phyloP scores from a whole-genome alignment of 2,113 vertebrate genomes.

The Poecilia latipinna region DNA sequence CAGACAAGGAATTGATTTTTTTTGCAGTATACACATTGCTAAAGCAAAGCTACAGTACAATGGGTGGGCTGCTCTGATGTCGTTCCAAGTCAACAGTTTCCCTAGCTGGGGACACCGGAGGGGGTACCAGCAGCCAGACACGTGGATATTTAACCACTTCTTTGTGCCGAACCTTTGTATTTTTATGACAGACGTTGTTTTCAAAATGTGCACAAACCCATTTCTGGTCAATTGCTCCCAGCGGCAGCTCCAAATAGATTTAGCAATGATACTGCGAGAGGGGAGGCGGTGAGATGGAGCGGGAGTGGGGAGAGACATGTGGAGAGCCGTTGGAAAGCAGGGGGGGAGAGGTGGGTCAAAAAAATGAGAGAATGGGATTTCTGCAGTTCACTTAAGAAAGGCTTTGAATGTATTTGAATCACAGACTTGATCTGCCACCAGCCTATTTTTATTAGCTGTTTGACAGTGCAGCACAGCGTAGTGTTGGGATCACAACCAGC shows the following conservation, averaged over 20 bases:
- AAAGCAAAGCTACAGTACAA: slow-evolving; percentile 48
- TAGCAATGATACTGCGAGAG: slow-evolving; percentile 78
- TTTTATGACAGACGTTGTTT: slow-evolving; percentile 79
- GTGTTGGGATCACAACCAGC: slow-evolving; percentile 78
- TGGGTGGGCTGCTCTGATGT: slow-evolving; percentile 58
- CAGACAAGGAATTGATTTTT: slow-evolving; percentile 54
- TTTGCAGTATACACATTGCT: slow-evolving; percentile 40
- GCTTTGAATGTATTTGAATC: slow-evolving; percentile 78
- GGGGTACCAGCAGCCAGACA: slow-evolving; percentile 56
- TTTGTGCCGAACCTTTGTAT: slow-evolving; percentile 75
- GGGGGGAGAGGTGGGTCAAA: slow-evolving; percentile 44
- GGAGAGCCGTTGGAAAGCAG: slow-evolving; percentile 50
- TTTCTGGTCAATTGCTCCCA: slow-evolving; percentile 83
- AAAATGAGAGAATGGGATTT: slow-evolving; percentile 73
- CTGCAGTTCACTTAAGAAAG: slow-evolving; percentile 73
- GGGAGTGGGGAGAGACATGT: slow-evolving; percentile 62
- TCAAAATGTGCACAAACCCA: slow-evolving; percentile 80
- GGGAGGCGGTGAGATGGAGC: slow-evolving; percentile 54
- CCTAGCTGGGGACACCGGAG: slow-evolving; percentile 65
- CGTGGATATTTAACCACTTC: slow-evolving; percentile 77
- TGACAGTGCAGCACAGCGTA: slow-evolving; percentile 71
- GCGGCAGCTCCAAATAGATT: slow-evolving; percentile 82
- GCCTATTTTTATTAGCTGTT: slow-evolving; percentile 76
- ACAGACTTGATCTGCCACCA: slow-evolving; percentile 82
- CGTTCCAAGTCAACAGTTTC: slow-evolving; percentile 64